A percentile compares a stretch with the other conserved stretches of the same genome.
These are phyloP conservation scores for Mesoligia furuncula DNA, from an alignment of 2,888 invertebrate species.

Conservation along the genomic window DNA sequence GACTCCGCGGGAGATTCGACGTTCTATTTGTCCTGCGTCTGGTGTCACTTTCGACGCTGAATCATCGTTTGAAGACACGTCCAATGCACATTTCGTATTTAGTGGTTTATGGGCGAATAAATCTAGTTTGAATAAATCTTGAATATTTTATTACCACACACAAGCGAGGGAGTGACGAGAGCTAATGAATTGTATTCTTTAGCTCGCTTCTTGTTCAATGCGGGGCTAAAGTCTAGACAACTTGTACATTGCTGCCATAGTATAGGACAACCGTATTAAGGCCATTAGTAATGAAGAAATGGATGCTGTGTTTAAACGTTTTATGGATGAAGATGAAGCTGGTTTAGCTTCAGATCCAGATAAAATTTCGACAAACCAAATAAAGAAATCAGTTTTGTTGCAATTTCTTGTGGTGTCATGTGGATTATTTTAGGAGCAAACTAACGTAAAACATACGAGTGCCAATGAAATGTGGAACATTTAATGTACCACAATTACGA, in stretches of 20 bases:
- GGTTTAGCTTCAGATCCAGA: background rate
- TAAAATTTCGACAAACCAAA: background rate
- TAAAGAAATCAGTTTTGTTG: background rate
- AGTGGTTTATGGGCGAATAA: background rate
- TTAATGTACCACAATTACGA: conserved; percentile 30
- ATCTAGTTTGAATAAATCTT: background rate
- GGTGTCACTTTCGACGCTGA: conserved; percentile 38
- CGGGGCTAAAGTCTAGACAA: background rate
- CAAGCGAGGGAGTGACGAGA: too few relatives aligned
- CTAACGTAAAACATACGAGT: conserved; percentile 11
- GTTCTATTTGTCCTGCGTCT: conserved; percentile 31
- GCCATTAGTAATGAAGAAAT: conserved; percentile 5
- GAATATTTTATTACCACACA: background rate
- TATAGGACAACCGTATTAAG: background rate
- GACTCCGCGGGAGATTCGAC: conserved; percentile 17
- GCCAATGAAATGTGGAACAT: conserved; percentile 21
- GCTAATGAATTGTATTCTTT: too few relatives aligned
- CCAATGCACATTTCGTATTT: background rate
- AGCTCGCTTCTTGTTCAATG: background rate
- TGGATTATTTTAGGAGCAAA: conserved; percentile 33
- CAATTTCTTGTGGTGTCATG: background rate
- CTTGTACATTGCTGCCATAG: background rate
- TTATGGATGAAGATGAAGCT: background rate
- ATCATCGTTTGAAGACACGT: conserved; percentile 22
- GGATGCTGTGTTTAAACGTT: too few relatives aligned